Evolutionary conservation across 2,888 invertebrate species (phyloP).

Genomic region (Deilephila elpenor): DNA sequence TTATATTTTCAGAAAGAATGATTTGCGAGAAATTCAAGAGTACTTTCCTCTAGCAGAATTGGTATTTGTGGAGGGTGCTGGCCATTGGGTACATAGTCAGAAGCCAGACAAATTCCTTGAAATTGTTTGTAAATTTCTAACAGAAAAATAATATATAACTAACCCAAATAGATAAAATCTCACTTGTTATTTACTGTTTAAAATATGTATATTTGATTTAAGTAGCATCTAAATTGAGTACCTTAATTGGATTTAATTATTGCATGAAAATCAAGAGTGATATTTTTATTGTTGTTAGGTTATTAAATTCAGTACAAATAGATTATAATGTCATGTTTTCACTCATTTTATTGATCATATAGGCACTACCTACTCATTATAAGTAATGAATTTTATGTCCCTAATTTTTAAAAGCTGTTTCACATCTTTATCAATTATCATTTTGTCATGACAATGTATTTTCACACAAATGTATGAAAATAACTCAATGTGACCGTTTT

Average conservation of each 20-base stretch:
- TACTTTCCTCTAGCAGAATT: constrained; percentile 90
- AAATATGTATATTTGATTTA: no score
- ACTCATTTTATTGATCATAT: no score
- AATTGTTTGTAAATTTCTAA: constrained; percentile 86
- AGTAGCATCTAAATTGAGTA: no score
- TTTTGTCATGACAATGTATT: neutral
- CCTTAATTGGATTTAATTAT: no score
- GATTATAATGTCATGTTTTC: no score
- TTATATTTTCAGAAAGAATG: constrained; percentile 72
- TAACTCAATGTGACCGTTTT: neutral
- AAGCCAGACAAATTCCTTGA: constrained; percentile 92
- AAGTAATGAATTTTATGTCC: no score
- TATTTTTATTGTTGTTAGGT: no score
- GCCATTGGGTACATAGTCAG: constrained; percentile 97
- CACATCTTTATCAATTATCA: neutral
- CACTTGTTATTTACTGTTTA: neutral
- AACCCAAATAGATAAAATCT: neutral
- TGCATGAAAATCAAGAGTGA: no score
- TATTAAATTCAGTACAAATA: no score
- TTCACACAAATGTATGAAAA: neutral
- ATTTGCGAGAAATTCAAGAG: constrained; percentile 86
- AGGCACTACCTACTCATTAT: no score
- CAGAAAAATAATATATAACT: constrained; percentile 69
- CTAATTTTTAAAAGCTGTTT: no score
- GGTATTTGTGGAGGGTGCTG: constrained; percentile 90